A percentile compares a stretch with the other conserved stretches of the same genome.
Conservation (phyloP, 2,113 vertebrate genomes). For the Cnemophilus loriae region DNA sequence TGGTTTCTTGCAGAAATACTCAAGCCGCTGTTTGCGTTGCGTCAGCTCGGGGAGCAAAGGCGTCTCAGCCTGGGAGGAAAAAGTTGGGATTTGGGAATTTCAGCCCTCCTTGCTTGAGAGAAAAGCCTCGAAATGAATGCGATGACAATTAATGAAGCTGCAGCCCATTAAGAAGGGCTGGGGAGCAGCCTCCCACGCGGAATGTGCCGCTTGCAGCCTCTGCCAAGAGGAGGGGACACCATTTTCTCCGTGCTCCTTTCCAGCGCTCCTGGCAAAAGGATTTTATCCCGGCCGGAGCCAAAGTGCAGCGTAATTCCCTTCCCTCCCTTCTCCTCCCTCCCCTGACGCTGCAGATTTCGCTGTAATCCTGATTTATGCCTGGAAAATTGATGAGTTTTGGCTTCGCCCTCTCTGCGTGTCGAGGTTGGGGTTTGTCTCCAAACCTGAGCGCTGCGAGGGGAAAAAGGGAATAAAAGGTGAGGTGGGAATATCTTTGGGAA, state of each 20-base stretch:
- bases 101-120: background rate
- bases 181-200: background rate
- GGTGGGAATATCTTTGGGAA: rapidly evolving
- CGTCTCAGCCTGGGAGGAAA: background rate
- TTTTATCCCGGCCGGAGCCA: background rate
- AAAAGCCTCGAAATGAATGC: background rate
- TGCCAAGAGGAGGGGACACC: conserved; percentile 41
- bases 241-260: conserved; percentile 32
- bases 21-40: rapidly evolving
- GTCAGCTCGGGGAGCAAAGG: rapidly evolving
- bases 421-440: background rate
- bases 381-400: background rate
- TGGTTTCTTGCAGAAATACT: rapidly evolving
- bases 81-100: background rate
- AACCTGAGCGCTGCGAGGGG: rapidly evolving
- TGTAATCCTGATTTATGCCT: rapidly evolving
- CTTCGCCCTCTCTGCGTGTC: rapidly evolving
- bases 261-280: conserved; percentile 22
- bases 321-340: background rate
- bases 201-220: background rate
- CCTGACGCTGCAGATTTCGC: background rate
- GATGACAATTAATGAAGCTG: conserved; percentile 39
- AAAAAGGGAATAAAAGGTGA: background rate
- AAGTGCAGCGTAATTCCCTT: background rate
- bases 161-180: background rate